These are phyloP conservation scores for Alfaro cultratus DNA, from an alignment of 2,797 vertebrate species.

Conservation along the genomic window DNA sequence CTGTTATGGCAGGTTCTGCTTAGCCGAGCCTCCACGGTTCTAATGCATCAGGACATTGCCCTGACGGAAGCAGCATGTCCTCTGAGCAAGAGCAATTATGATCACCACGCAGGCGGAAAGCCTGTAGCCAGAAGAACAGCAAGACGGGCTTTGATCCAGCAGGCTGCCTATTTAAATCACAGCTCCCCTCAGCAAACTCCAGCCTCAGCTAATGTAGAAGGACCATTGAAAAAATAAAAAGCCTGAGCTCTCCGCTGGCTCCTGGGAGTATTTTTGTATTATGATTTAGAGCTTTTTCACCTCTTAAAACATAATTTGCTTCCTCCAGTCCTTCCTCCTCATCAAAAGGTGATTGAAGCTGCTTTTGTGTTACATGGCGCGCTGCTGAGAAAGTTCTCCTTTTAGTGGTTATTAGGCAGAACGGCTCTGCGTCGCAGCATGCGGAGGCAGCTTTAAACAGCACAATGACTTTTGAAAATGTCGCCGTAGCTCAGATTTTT, in stretches of 20 bases:
- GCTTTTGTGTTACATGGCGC: conserved; percentile 19
- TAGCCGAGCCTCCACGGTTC: conserved; percentile 43
- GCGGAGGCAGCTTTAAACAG: conserved; percentile 17
- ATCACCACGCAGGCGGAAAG: conserved; percentile 74
- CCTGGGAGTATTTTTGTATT: conserved; percentile 24
- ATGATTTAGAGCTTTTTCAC: conserved; percentile 25
- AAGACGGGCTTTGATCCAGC: conserved; percentile 68
- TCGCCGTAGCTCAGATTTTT: neutral
- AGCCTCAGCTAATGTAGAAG: conserved; percentile 35
- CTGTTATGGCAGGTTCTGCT: conserved; percentile 40
- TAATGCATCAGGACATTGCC: conserved; percentile 63
- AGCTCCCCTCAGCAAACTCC: conserved; percentile 56
- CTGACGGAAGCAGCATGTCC: conserved; percentile 73
- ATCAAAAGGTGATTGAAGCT: conserved; percentile 31
- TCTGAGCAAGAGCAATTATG: conserved; percentile 76
- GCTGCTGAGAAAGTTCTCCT: conserved; percentile 17
- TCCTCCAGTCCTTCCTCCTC: conserved; percentile 21
- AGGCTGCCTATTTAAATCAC: conserved; percentile 69
- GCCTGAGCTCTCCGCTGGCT: conserved; percentile 3
- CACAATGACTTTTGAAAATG: neutral
- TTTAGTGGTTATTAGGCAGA: conserved; percentile 25
- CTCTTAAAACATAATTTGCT: conserved; percentile 19
- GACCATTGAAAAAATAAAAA: conserved; percentile 14
- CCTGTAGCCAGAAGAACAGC: conserved; percentile 56
- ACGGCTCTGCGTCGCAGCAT: neutral